Evolutionary conservation across 2,888 invertebrate genomes (phyloP).

Genomic region (Aphidoletes aphidimyza): DNA sequence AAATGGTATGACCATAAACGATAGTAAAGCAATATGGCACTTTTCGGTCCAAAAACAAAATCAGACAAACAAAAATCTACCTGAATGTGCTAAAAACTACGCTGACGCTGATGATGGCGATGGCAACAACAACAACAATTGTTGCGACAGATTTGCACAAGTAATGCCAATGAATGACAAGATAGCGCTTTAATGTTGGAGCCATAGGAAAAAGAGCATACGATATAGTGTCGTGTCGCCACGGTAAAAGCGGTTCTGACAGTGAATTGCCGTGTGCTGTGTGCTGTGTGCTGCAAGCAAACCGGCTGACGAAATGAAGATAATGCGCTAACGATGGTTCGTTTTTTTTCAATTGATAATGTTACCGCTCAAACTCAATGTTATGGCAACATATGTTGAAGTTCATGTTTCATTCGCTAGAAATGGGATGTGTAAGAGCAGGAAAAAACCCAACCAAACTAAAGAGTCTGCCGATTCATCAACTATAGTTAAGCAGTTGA

Average conservation of each 20-base stretch:
- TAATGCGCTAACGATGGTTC: constrained; percentile 25
- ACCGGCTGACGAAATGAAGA: constrained; percentile 17
- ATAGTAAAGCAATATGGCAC: not conserved
- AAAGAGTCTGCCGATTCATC: not conserved
- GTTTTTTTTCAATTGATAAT: not conserved
- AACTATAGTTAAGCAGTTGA: not conserved
- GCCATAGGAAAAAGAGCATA: not conserved
- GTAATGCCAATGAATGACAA: not conserved
- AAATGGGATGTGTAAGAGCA: not conserved
- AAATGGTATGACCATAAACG: not conserved
- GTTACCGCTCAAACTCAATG: not conserved
- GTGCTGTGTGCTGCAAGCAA: not conserved
- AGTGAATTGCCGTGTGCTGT: not conserved
- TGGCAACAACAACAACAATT: not conserved
- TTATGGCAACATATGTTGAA: constrained; percentile 21
- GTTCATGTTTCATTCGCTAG: constrained; percentile 37
- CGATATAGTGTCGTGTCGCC: not conserved
- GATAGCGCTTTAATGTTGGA: constrained; percentile 29
- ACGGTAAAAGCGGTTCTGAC: not conserved
- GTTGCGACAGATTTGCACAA: constrained; percentile 21
- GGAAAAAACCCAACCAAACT: not conserved
- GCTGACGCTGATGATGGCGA: not conserved
- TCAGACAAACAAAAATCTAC: not conserved
- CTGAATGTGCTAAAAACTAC: not conserved
- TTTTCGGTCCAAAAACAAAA: no score